Conservation (phyloP, 2,113 vertebrate genomes). For the Fregetta grallaria region DNA sequence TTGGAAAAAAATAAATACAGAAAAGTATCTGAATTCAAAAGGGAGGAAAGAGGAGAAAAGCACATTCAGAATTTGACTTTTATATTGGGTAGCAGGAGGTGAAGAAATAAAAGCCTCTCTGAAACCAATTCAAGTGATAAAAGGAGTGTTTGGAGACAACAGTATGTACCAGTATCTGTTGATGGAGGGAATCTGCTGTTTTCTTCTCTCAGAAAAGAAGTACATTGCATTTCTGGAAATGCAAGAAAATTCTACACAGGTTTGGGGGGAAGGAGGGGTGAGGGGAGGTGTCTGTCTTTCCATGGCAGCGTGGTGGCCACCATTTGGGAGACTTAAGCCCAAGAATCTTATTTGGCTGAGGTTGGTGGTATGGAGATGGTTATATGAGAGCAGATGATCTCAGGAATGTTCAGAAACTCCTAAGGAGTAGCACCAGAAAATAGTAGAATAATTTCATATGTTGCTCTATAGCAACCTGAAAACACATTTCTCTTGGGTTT, state of each 20-base stretch:
- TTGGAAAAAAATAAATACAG: neutral
- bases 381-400: neutral
- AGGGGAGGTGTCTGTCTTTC: neutral
- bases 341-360: neutral
- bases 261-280: neutral
- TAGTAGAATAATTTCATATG: neutral
- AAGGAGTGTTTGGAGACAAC: neutral
- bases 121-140: neutral
- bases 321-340: neutral
- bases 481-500: neutral
- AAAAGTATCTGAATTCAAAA: neutral
- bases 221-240: neutral
- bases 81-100: neutral
- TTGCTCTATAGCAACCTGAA: neutral
- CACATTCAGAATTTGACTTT: neutral
- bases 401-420: neutral
- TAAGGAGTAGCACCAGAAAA: neutral
- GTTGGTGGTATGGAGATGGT: neutral
- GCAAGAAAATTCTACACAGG: neutral
- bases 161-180: neutral
- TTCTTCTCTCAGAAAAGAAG: neutral
- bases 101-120: neutral
- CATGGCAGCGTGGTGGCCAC: neutral
- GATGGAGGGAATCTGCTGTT: neutral
- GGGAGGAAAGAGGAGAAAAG: neutral